A percentile compares a stretch with the other conserved stretches of the same genome.
Evolutionary conservation across 2,113 vertebrate genomes (phyloP).

Genomic region (Eolophus roseicapilla): DNA sequence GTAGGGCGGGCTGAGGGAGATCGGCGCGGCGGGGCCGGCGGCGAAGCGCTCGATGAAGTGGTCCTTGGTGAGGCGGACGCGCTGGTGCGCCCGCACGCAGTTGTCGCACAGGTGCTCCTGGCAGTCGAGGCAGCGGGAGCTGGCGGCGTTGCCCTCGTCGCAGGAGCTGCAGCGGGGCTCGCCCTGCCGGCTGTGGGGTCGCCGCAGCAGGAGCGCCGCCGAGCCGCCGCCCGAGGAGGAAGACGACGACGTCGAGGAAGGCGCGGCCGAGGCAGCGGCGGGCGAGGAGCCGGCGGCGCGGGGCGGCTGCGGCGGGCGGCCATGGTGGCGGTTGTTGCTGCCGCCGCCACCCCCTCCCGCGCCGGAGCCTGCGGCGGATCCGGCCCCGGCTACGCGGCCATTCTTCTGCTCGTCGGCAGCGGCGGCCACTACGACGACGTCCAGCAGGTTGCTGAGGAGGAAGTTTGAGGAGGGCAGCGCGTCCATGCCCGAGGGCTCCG

Average conservation of each 20-base stretch:
- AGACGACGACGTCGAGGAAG: neutral
- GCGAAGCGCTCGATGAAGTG: constrained; percentile 89
- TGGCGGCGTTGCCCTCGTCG: constrained; percentile 87
- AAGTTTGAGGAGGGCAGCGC: constrained; percentile 91
- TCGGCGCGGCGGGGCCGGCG: constrained; percentile 19
- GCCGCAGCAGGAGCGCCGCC: constrained; percentile 69
- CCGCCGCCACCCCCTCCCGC: constrained; percentile 21
- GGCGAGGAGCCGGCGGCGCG: constrained; percentile 20
- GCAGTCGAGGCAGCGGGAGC: constrained; percentile 90
- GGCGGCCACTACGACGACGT: constrained; percentile 83
- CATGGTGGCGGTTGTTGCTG: neutral
- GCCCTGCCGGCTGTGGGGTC: constrained; percentile 73
- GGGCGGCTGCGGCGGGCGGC: neutral
- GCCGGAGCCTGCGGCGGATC: constrained; percentile 31
- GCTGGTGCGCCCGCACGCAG: constrained; percentile 91
- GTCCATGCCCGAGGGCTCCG: constrained; percentile 87
- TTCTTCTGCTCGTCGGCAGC: constrained; percentile 82
- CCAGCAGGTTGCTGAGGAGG: constrained; percentile 91
- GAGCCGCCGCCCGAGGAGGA: neutral
- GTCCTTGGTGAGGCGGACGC: constrained; percentile 92
- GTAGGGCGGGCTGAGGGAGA: constrained; percentile 80
- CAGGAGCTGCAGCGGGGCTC: constrained; percentile 88
- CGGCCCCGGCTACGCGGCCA: constrained; percentile 67
- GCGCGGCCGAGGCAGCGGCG: constrained; percentile 18
- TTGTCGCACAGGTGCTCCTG: constrained; percentile 93